Conservation (phyloP, 2,888 invertebrate species). For the Kryphioiulus occultus region DNA sequence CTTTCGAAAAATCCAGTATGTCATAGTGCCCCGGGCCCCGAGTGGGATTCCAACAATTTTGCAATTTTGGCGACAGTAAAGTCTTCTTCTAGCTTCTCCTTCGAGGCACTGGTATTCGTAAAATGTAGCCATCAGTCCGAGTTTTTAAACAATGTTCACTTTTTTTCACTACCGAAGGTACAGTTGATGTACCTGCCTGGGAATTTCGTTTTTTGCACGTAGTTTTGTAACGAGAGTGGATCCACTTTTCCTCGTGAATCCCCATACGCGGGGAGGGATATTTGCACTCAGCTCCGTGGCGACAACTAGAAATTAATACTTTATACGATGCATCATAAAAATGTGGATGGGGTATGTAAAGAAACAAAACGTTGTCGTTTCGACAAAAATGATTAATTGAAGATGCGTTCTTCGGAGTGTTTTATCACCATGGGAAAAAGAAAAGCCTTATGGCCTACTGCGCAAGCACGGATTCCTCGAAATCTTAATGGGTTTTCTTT, state of each 20-base stretch:
- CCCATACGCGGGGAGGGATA: background rate
- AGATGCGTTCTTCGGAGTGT: background rate
- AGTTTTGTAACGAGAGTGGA: background rate
- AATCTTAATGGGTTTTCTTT: constrained; percentile 2
- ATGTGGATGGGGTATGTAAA: background rate
- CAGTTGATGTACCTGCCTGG: background rate
- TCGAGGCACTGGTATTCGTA: constrained; percentile 45
- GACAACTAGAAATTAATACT: constrained; percentile 23
- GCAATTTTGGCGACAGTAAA: constrained; percentile 34
- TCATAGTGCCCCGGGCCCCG: constrained; percentile 6
- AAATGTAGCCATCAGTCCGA: constrained; percentile 45
- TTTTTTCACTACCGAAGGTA: constrained; percentile 26
- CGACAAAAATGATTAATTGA: constrained; percentile 23
- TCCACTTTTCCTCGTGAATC: background rate
- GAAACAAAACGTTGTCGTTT: constrained; percentile 23
- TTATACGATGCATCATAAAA: constrained; percentile 17
- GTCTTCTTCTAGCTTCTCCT: constrained; percentile 41
- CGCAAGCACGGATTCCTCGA: background rate
- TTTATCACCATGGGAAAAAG: constrained; percentile 8
- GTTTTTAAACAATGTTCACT: constrained; percentile 46
- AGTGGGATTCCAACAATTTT: background rate
- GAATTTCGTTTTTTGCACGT: constrained; percentile 13
- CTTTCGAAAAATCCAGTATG: constrained; percentile 17
- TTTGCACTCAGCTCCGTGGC: background rate
- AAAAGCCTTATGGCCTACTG: background rate